Percentiles rank a stretch among this genome's conserved stretches.
These are phyloP conservation scores for Standfussiana lucernea DNA, from an alignment of 2,888 invertebrate genomes.

Conservation along the genomic window DNA sequence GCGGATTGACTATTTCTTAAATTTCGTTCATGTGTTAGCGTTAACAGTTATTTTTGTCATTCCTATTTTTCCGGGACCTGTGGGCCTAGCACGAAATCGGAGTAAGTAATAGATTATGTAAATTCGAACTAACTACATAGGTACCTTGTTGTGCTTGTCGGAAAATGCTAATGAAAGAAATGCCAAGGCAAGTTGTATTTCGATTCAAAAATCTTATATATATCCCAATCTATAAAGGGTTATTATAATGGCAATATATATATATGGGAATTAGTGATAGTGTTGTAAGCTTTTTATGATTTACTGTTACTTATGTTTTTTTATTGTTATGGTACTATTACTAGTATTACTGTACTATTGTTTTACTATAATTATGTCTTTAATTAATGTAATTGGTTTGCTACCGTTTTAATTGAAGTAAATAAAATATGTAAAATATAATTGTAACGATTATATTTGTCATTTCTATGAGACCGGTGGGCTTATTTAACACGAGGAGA, in stretches of 20 bases:
- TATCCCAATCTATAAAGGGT: too few species aligned
- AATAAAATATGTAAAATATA: too few species aligned
- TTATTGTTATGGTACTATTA: too few species aligned
- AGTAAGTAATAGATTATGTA: neutral
- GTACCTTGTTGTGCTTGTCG: neutral
- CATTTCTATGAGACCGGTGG: too few species aligned
- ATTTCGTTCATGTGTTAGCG: neutral
- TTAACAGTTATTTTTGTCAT: slow-evolving; percentile 2
- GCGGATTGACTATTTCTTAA: neutral
- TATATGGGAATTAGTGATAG: neutral
- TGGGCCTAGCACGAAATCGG: neutral
- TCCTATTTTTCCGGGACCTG: neutral
- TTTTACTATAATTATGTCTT: neutral
- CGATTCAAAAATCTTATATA: neutral
- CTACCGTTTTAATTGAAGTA: too few species aligned
- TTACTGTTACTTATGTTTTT: too few species aligned
- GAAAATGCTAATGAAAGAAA: neutral
- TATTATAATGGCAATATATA: too few species aligned
- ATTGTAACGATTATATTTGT: too few species aligned
- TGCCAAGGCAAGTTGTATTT: neutral
- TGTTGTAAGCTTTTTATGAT: neutral
- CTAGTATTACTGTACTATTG: neutral
- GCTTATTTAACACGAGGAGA: too few species aligned
- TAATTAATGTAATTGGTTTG: neutral
- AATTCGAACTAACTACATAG: neutral